Base-by-base conservation (phyloP, 2,797 vertebrate species). In the Peromyscus nudipes region DNA sequence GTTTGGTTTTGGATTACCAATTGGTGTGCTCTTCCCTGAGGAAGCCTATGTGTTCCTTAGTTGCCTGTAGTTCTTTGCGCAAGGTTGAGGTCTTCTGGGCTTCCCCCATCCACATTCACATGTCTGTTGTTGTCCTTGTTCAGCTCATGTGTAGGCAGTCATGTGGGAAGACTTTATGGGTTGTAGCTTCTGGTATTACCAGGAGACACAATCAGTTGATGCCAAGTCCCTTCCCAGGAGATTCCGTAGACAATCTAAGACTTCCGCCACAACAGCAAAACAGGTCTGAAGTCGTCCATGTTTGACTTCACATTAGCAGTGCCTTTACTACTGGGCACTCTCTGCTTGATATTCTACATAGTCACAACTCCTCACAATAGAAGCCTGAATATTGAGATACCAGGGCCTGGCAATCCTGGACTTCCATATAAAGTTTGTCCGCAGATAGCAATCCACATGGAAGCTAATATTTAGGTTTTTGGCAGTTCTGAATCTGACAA, bases 221-320 rank as follows among this genome's bases (percentile, higher is more conserved):
- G 46, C 12, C 75, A 94, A 80, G 13, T 5, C 34, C 31, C 11
- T 91, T 71, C 49, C 37, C 17, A 52, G 64, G 71, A 16, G 31
- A 64, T 31, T 88, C 84, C 34, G 95, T 10, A 80, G 40, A 34
- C 17, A 79, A 96, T n/a, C 23, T 86, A 80, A 93, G 64, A 85
- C 49, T 37, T 95, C 76, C 19, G n/a, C 5, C 34, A 60, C 49
- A 46, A 67, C 0, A 76, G 52, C 43, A 86, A 93, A 71, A 55
- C 60, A 89, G 31, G 49, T n/a, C 55, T 76, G 37, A 95, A 34
- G 7, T 60, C 40, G 67, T 12, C 0, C 2, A 2, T 52, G 29
- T 17, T 13, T 25, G 17, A n/a, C 27, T 52, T 80, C n/a, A 55
- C 25, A 34, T 23, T 79, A 82, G 37, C 43, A 79, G 37, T 46